Percentiles rank a stretch among this genome's conserved stretches.
phyloP scores from a whole-genome alignment of 2,888 invertebrate genomes.

The Lasioglossum morio region DNA sequence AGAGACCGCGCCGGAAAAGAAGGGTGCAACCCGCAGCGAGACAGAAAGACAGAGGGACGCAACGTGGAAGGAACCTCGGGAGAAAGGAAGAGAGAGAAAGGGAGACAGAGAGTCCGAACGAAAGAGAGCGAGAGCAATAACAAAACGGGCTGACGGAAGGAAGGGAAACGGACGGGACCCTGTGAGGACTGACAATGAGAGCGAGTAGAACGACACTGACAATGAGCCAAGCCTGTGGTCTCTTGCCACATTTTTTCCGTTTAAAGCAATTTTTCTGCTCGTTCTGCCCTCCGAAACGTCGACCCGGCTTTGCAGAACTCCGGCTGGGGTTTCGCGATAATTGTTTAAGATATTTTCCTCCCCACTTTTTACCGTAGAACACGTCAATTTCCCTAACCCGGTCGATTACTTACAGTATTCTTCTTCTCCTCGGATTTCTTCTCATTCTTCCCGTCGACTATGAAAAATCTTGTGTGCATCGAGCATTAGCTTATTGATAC shows the following conservation, averaged over 20 bases:
- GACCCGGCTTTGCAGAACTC: slow-evolving; percentile 37
- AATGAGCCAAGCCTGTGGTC: slow-evolving; percentile 41
- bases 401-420: slow-evolving; percentile 69
- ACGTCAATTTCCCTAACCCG: slow-evolving; percentile 62
- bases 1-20: neutral
- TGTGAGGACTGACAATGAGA: slow-evolving; percentile 20
- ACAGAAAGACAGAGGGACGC: slow-evolving; percentile 1
- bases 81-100: too few relatives aligned
- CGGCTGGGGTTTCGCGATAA: slow-evolving; percentile 63
- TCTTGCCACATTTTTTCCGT: slow-evolving; percentile 68
- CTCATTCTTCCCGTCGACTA: slow-evolving; percentile 19
- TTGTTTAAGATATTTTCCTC: slow-evolving; percentile 73
- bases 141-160: slow-evolving; percentile 4
- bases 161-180: slow-evolving; percentile 14
- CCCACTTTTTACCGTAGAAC: slow-evolving; percentile 22
- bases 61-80: neutral
- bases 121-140: neutral
- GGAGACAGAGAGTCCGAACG: neutral
- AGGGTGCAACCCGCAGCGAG: neutral
- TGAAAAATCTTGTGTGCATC: neutral
- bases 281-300: slow-evolving; percentile 47
- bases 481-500: neutral
- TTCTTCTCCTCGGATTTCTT: slow-evolving; percentile 22
- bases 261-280: slow-evolving; percentile 74
- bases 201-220: slow-evolving; percentile 41